These are phyloP conservation scores for Netelia melanura DNA, from an alignment of 2,888 invertebrate species.

Conservation along the genomic window DNA sequence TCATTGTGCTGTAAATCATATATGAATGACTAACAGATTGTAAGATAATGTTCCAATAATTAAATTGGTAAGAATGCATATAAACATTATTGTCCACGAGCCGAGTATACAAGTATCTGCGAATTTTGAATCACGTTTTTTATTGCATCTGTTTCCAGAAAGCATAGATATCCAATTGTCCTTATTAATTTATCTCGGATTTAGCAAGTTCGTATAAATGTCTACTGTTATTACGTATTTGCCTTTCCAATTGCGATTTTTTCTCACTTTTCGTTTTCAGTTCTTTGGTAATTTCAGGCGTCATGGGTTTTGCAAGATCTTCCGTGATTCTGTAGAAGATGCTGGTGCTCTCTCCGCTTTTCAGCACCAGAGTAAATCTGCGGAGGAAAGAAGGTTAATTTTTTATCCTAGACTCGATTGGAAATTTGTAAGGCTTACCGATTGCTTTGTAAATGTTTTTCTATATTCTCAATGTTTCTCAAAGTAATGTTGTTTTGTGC, in stretches of 20 bases:
- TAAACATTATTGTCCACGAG: constrained; percentile 65
- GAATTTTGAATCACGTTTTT: constrained; percentile 32
- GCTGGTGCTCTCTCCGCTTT: constrained; percentile 81
- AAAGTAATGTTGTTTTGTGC: constrained; percentile 82
- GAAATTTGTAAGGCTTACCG: constrained; percentile 68
- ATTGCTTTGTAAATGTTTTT: constrained; percentile 79
- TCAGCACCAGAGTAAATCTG: constrained; percentile 82
- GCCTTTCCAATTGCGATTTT: constrained; percentile 76
- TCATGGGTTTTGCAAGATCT: constrained; percentile 79
- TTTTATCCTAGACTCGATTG: neutral
- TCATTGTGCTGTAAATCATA: constrained; percentile 69
- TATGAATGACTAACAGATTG: constrained; percentile 68
- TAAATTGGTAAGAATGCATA: constrained; percentile 67
- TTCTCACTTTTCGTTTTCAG: constrained; percentile 77
- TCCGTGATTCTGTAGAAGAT: constrained; percentile 79
- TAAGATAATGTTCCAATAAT: constrained; percentile 70
- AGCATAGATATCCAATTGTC: constrained; percentile 13
- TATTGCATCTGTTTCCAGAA: neutral
- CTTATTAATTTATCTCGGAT: constrained; percentile 63
- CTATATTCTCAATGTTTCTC: constrained; percentile 84
- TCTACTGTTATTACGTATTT: constrained; percentile 80
- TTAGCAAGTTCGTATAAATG: constrained; percentile 81
- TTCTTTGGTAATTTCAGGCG: constrained; percentile 76
- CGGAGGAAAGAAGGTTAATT: constrained; percentile 48
- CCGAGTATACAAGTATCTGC: constrained; percentile 48